These are phyloP conservation scores for Papilio polyxenes DNA, from an alignment of 1,140 invertebrate genomes.

Conservation along the genomic window DNA sequence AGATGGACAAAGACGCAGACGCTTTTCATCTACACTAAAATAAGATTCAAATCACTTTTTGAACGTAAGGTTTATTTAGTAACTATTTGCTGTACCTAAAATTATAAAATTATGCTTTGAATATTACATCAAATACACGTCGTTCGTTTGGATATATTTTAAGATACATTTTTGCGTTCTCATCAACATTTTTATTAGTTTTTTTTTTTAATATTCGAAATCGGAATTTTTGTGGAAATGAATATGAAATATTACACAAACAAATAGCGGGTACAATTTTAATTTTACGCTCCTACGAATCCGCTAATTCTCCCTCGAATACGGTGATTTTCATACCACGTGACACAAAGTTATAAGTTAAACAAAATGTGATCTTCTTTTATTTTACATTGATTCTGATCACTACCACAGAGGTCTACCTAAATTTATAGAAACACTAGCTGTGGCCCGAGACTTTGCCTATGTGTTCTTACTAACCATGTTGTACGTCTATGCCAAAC, in stretches of 20 bases:
- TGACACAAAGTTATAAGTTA: background rate
- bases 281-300: conserved; percentile 14
- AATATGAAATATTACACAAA: conserved; percentile 19
- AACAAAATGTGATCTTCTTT: conserved; percentile 1
- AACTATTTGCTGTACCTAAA: too few relatives aligned
- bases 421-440: too few relatives aligned
- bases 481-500: too few relatives aligned
- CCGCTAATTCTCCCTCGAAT: background rate
- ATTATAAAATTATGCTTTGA: too few relatives aligned
- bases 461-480: too few relatives aligned
- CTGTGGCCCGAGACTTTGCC: too few relatives aligned
- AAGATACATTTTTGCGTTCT: background rate
- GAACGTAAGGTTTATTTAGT: too few relatives aligned
- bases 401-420: background rate
- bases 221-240: background rate
- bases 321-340: background rate
- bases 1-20: too few relatives aligned
- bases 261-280: conserved; percentile 19
- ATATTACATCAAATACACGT: too few relatives aligned
- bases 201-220: conserved; percentile 14
- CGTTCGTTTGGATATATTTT: background rate
- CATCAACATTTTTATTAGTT: background rate
- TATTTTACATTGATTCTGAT: background rate
- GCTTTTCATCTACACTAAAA: too few relatives aligned
- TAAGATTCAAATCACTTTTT: too few relatives aligned